phyloP scores from a whole-genome alignment of 1,140 invertebrate species.

The Amphibalanus amphitrite region DNA sequence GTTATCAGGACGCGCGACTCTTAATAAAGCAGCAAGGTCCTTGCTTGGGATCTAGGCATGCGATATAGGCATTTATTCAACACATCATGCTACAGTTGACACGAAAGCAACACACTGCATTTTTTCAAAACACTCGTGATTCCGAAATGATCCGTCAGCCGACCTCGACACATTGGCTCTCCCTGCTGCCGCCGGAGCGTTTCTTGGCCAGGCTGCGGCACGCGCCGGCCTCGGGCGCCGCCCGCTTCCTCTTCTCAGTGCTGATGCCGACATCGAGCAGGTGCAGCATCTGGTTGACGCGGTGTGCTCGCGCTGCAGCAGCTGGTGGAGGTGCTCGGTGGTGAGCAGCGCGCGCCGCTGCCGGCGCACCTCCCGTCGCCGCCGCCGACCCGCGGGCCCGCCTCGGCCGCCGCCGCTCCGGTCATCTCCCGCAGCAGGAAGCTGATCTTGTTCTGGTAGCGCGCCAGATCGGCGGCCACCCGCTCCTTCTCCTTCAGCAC shows the following conservation, averaged over 20 bases:
- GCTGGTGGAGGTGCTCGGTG: not conserved
- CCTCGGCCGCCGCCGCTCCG: too few relatives aligned
- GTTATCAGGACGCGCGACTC: too few relatives aligned
- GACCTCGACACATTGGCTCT: not conserved
- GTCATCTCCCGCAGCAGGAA: not conserved
- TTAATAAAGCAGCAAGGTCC: too few relatives aligned
- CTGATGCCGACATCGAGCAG: not conserved
- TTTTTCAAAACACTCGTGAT: not conserved
- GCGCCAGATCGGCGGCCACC: not conserved
- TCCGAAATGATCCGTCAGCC: not conserved
- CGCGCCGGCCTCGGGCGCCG: too few relatives aligned
- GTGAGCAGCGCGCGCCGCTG: not conserved
- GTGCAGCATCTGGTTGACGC: not conserved
- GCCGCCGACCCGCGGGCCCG: too few relatives aligned
- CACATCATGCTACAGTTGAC: not conserved
- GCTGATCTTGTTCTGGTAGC: not conserved
- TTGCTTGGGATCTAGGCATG: too few relatives aligned
- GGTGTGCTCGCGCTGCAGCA: not conserved
- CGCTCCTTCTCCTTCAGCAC: not conserved
- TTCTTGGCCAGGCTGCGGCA: not conserved
- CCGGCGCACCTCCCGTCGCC: not conserved
- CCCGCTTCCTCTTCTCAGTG: not conserved
- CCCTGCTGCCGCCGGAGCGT: not conserved
- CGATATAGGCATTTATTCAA: too few relatives aligned
- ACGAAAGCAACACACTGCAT: not conserved